Percentiles rank a stretch among this genome's conserved stretches.
Evolutionary conservation across 1,140 invertebrate genomes (phyloP).

Genomic region (Drosophila suzukii): DNA sequence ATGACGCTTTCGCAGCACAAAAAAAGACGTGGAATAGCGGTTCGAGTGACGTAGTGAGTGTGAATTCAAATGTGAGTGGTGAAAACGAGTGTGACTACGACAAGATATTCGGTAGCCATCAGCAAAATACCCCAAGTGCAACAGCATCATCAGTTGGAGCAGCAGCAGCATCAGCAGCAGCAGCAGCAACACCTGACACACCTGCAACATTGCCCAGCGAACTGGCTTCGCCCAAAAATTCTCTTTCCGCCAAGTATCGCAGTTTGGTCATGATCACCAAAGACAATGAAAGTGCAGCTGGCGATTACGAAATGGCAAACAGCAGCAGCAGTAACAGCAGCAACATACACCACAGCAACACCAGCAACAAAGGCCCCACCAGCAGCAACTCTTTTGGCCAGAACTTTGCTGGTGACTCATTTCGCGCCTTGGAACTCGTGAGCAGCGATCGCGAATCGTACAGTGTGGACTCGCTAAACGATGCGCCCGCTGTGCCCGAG

Average conservation of each 20-base stretch:
- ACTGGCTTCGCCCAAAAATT: constrained; percentile 58
- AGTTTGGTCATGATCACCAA: constrained; percentile 94
- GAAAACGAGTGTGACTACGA: constrained; percentile 84
- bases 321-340: constrained; percentile 17
- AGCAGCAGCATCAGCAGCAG: constrained; percentile 4
- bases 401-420: constrained; percentile 68
- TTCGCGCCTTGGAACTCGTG: constrained; percentile 44
- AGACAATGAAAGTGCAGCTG: constrained; percentile 84
- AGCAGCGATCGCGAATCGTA: constrained; percentile 69
- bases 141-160: neutral
- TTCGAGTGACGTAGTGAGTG: constrained; percentile 71
- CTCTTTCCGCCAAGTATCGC: constrained; percentile 89
- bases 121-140: constrained; percentile 3
- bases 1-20: constrained; percentile 78
- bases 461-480: constrained; percentile 69
- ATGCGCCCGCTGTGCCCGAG: constrained; percentile 26
- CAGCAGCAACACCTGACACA: constrained; percentile 17
- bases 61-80: constrained; percentile 76
- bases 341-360: constrained; percentile 15
- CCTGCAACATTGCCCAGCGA: constrained; percentile 35
- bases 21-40: constrained; percentile 63
- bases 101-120: constrained; percentile 67
- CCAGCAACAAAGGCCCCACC: constrained; percentile 29
- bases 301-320: constrained; percentile 41
- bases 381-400: constrained; percentile 51